Evolutionary conservation across 2,888 invertebrate species (phyloP).

Genomic region (Plebejus melissa): DNA sequence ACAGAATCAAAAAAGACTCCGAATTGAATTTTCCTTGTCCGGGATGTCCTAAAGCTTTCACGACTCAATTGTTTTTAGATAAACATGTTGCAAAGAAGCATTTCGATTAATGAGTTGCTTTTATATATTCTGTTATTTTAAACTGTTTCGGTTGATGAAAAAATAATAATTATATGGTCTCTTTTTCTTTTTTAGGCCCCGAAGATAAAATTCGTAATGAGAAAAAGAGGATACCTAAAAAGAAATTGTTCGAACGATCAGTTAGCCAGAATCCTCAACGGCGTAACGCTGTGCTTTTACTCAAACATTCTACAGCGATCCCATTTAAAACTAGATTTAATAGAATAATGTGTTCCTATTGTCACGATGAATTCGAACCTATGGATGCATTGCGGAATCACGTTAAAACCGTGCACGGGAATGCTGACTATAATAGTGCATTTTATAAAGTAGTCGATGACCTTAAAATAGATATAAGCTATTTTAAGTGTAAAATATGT

Average conservation of each 20-base stretch:
- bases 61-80: slow-evolving; percentile 74
- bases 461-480: slow-evolving; percentile 66
- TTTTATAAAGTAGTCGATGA: slow-evolving; percentile 70
- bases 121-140: slow-evolving; percentile 4
- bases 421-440: slow-evolving; percentile 66
- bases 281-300: slow-evolving; percentile 66
- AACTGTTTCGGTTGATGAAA: slow-evolving; percentile 11
- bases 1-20: slow-evolving; percentile 63
- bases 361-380: slow-evolving; percentile 67
- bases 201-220: slow-evolving; percentile 61
- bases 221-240: slow-evolving; percentile 67
- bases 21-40: slow-evolving; percentile 71
- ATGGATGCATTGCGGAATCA: slow-evolving; percentile 65
- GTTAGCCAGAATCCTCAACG: slow-evolving; percentile 72
- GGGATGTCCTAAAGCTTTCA: slow-evolving; percentile 74
- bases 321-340: slow-evolving; percentile 73
- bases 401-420: slow-evolving; percentile 55
- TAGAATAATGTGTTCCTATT: slow-evolving; percentile 68
- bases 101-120: slow-evolving; percentile 48
- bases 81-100: slow-evolving; percentile 78
- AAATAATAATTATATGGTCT: slow-evolving; percentile 60
- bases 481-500: slow-evolving; percentile 63
- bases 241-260: slow-evolving; percentile 71
- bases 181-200: slow-evolving; percentile 75
- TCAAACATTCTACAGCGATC: slow-evolving; percentile 66